Evolutionary conservation across 2,888 invertebrate genomes (phyloP).

Genomic region (Osedax fenrisi): DNA sequence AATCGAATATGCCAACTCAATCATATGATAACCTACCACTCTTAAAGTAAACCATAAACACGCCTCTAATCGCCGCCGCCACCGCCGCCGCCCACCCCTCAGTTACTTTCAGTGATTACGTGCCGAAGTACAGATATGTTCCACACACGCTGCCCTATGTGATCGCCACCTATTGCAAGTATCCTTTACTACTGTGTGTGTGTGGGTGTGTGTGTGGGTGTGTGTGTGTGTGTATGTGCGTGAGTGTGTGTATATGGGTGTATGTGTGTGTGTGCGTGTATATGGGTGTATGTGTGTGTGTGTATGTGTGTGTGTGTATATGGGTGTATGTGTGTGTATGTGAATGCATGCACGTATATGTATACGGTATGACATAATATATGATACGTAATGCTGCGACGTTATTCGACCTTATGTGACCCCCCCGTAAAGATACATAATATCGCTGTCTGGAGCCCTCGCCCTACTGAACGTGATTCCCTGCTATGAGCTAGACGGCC

Average conservation of each 20-base stretch:
- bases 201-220: no score
- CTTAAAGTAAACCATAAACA: no score
- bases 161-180: conserved; percentile 65
- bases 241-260: no score
- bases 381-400: neutral
- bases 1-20: no score
- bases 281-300: no score
- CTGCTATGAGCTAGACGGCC: conserved; percentile 82
- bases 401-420: no score
- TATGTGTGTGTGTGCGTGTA: no score
- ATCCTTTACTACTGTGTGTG: conserved; percentile 57
- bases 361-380: neutral
- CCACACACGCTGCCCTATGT: conserved; percentile 50
- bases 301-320: no score
- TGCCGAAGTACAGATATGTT: conserved; percentile 44
- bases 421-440: conserved; percentile 54
- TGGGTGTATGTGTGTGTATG: no score
- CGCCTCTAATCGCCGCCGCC: neutral
- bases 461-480: conserved; percentile 81
- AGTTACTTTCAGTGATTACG: conserved; percentile 65
- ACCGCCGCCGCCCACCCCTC: conserved; percentile 46
- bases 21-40: no score
- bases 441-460: conserved; percentile 69
- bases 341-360: no score
- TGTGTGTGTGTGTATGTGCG: no score